phyloP scores from a whole-genome alignment of 2,888 invertebrate genomes.

The Ectobius pallidus region DNA sequence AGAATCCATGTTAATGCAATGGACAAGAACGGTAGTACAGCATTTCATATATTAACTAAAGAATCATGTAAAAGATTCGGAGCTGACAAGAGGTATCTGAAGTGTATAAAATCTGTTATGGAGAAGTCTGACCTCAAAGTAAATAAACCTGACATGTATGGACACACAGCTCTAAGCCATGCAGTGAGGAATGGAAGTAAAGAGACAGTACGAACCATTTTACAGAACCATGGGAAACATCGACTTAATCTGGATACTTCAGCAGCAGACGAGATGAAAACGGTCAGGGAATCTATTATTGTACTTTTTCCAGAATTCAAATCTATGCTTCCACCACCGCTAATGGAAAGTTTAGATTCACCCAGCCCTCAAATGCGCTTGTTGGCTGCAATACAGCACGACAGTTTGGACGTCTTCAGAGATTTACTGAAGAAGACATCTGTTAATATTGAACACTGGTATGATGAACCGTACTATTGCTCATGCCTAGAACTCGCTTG shows the following conservation, averaged over 20 bases:
- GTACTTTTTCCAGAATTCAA: conserved; percentile 6
- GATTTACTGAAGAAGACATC: not conserved
- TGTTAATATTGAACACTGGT: conserved; percentile 13
- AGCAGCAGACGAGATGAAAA: conserved; percentile 23
- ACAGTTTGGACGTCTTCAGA: not conserved
- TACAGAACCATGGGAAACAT: conserved; percentile 9
- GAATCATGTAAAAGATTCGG: conserved; percentile 4
- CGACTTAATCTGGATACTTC: conserved; percentile 12
- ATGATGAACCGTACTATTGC: conserved; percentile 24
- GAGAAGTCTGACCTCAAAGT: conserved; percentile 7
- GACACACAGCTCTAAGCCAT: conserved; percentile 18
- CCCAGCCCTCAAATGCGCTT: not conserved
- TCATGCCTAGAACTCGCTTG: conserved; percentile 7
- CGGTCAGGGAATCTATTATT: not conserved
- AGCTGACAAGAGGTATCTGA: not conserved
- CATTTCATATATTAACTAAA: conserved; percentile 8
- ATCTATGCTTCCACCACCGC: conserved; percentile 1
- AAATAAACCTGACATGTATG: conserved; percentile 23
- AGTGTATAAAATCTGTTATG: not conserved
- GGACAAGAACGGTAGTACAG: conserved; percentile 17
- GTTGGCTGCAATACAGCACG: conserved; percentile 10
- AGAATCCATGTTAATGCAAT: conserved; percentile 7
- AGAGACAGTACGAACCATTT: conserved; percentile 2
- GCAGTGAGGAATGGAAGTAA: conserved; percentile 11
- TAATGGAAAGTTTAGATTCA: not conserved